Percentiles rank a stretch among this genome's conserved stretches.
Conservation (phyloP, 2,113 vertebrate species). For the Sander lucioperca region DNA sequence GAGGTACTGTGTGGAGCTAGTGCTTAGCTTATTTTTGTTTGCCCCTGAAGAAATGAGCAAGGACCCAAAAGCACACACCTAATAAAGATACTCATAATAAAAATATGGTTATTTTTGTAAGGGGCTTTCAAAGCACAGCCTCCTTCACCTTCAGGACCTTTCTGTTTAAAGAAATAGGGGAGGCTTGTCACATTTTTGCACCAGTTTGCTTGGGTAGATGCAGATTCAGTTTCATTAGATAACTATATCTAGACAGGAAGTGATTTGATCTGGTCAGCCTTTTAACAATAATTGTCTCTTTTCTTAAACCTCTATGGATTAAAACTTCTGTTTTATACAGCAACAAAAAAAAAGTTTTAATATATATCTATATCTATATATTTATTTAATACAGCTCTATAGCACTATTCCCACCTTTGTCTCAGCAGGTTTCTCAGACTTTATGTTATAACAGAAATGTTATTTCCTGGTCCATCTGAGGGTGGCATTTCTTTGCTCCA, state of each 20-base stretch:
- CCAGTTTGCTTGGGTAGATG: not conserved
- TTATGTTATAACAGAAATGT: constrained; percentile 67
- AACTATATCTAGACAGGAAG: not conserved
- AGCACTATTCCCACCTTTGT: constrained; percentile 41
- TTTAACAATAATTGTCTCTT: not conserved
- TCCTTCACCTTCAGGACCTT: constrained; percentile 48
- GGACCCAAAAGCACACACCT: constrained; percentile 84
- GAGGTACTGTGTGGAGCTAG: constrained; percentile 66
- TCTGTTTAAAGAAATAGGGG: constrained; percentile 34
- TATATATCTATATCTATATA: constrained; percentile 12
- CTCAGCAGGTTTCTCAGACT: constrained; percentile 26
- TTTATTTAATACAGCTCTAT: constrained; percentile 1
- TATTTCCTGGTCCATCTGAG: constrained; percentile 71
- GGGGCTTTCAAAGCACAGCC: constrained; percentile 59
- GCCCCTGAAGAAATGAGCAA: constrained; percentile 79
- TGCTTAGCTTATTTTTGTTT: constrained; percentile 79
- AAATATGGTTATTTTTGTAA: constrained; percentile 76
- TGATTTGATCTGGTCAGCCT: constrained; percentile 21
- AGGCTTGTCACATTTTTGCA: constrained; percentile 42
- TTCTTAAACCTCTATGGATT: not conserved
- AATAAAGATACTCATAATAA: constrained; percentile 84
- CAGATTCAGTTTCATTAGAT: constrained; percentile 22
- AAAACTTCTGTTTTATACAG: not conserved
- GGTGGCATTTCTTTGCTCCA: constrained; percentile 77
- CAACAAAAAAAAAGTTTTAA: constrained; percentile 5